phyloP scores from a whole-genome alignment of 1,140 invertebrate genomes.

The Caerostris darwini region DNA sequence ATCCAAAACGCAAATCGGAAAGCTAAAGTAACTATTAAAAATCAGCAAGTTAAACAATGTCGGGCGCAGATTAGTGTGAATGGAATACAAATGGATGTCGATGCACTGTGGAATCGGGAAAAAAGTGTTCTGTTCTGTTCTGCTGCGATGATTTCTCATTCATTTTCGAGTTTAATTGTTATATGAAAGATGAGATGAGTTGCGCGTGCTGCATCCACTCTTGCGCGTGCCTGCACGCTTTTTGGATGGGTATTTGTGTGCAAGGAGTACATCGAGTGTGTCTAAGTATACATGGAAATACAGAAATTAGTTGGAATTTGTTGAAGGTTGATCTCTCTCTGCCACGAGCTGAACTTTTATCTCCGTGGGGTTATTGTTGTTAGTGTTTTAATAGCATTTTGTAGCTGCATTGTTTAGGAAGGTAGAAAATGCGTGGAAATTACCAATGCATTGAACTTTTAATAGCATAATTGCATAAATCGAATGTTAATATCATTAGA shows the following conservation, averaged over 20 bases:
- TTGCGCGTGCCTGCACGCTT: constrained; percentile 6
- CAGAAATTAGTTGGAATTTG: neutral
- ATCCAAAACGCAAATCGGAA: constrained; percentile 18
- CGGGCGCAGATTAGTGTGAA: neutral
- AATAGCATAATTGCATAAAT: constrained; percentile 2
- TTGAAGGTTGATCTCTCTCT: constrained; percentile 22
- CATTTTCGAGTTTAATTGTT: neutral
- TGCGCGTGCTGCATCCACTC: neutral
- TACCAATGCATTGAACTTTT: constrained; percentile 1
- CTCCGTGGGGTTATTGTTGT: neutral
- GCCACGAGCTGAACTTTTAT: neutral
- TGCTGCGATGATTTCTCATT: constrained; percentile 12
- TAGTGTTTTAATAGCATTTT: neutral
- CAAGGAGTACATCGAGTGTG: neutral
- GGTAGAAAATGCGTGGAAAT: neutral
- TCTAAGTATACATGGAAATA: neutral
- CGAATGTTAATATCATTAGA: neutral
- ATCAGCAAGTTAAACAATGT: constrained; percentile 12
- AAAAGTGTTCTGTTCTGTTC: neutral
- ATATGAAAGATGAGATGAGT: constrained; percentile 2
- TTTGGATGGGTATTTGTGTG: neutral
- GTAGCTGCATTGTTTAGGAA: neutral
- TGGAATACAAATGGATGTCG: constrained; percentile 1
- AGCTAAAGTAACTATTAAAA: neutral
- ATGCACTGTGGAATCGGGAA: neutral